Base-by-base conservation (phyloP, 2,113 vertebrate species). In the Gymnarchus niloticus region DNA sequence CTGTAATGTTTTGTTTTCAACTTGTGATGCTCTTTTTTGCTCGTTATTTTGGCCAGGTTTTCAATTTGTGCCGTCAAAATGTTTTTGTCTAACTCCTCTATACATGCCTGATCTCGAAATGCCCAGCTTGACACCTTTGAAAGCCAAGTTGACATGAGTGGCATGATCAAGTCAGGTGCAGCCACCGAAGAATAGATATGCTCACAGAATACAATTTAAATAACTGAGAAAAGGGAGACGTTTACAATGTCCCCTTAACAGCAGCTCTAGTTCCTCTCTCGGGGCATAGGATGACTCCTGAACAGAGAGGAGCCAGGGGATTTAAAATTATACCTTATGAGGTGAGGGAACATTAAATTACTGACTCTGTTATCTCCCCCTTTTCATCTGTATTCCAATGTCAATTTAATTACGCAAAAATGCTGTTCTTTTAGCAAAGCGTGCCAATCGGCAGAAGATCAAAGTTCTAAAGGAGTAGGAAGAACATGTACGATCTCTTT, bases 401-500 rank as follows among this genome's bases (percentile, higher is more conserved):
- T 85, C 65, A 56, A 77, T 85, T 77, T 52, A 77, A 76, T 85
- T 85, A 85, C 46, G 33, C 59, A 51, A 44, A 76, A 84, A 77
- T 41, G 8, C 14, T 14, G 1, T 76, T 73, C 59, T 76, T 28
- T 52, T 46, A 59, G 25, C 54, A 41, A 85, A 73, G 7, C 52
- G 25, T 37, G 23, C 49, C 10, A 9, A 76, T 84, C 48, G 1
- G 59, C 52, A 23, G 28, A 41, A 28, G 25, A 84, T 76, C 19
- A 77, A 25, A 85, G 12, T 85, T 85, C 49, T 28, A 44, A 7
- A 65, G 37, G 56, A 84, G n/a, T 10, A 80, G 6, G 6, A 54
- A 54, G 23, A 84, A 65, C 5, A 49, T 28, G 28, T 48, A 44
- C 37, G 12, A 84, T 51, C 54, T n/a, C 56, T 61, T 84, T n/a